phyloP scores from a whole-genome alignment of 2,113 vertebrate genomes.

The Chaetodon auriga region DNA sequence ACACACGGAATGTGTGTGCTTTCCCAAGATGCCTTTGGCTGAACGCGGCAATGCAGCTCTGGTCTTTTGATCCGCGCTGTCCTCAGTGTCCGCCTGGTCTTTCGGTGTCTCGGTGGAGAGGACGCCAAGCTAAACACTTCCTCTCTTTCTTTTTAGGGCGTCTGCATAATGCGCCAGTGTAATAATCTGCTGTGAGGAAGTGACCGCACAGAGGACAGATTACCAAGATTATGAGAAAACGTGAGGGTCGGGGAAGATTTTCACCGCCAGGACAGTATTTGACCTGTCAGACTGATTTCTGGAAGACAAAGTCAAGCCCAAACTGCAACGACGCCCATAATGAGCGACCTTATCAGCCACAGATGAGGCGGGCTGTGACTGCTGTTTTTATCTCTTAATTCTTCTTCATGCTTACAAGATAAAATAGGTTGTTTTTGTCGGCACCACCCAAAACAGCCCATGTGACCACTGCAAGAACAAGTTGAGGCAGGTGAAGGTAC shows the following conservation, averaged over 20 bases:
- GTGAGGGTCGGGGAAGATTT: not conserved
- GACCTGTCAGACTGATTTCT: not conserved
- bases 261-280: not conserved
- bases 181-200: slow-evolving; percentile 3
- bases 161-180: not conserved
- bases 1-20: not conserved
- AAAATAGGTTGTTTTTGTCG: no score
- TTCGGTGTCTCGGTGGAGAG: slow-evolving; percentile 18
- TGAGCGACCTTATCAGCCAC: not conserved
- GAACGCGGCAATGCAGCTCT: not conserved
- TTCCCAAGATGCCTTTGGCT: slow-evolving; percentile 5
- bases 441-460: no score
- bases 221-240: not conserved
- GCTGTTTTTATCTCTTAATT: no score
- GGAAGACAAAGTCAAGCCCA: not conserved
- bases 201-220: not conserved
- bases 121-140: not conserved
- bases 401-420: no score
- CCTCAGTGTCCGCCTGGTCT: not conserved
- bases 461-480: no score
- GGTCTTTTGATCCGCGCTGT: slow-evolving; percentile 10
- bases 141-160: not conserved
- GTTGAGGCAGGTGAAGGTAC: no score
- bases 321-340: no score
- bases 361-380: not conserved